Conservation (phyloP, 2,797 vertebrate species). For the Onychomys leucogaster region DNA sequence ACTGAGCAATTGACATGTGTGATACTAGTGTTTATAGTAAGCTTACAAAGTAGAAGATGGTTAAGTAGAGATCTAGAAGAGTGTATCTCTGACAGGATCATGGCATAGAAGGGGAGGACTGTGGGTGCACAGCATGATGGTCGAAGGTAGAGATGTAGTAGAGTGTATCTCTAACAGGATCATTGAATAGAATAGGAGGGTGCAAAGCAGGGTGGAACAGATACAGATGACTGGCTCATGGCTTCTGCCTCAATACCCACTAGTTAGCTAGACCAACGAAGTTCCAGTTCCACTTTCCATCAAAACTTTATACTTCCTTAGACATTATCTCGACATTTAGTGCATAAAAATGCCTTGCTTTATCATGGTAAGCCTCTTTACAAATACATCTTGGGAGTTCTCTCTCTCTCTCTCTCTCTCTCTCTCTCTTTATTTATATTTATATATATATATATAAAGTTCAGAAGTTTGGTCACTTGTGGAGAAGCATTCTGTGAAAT, state of each 20-base stretch:
- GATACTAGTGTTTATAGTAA: background rate
- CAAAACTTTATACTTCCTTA: background rate
- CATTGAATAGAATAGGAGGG: too few relatives aligned
- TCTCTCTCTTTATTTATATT: too few relatives aligned
- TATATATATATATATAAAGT: too few relatives aligned
- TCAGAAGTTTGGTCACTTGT: background rate
- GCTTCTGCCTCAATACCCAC: background rate
- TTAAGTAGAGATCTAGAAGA: background rate
- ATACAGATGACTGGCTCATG: background rate
- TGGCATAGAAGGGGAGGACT: accelerated
- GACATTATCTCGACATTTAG: background rate
- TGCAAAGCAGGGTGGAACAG: background rate
- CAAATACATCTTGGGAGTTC: background rate
- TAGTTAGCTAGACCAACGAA: background rate
- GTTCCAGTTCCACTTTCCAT: background rate
- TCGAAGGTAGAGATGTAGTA: too few relatives aligned
- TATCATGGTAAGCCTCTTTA: background rate
- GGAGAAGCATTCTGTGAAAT: slow-evolving; percentile 11
- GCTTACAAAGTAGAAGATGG: background rate
- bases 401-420: too few relatives aligned
- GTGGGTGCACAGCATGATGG: accelerated
- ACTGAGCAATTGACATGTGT: background rate
- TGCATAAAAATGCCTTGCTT: background rate
- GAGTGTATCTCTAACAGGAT: too few relatives aligned
- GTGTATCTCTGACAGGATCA: background rate